Conservation (phyloP, 2,797 vertebrate genomes). For the Sebastes melanostomus region DNA sequence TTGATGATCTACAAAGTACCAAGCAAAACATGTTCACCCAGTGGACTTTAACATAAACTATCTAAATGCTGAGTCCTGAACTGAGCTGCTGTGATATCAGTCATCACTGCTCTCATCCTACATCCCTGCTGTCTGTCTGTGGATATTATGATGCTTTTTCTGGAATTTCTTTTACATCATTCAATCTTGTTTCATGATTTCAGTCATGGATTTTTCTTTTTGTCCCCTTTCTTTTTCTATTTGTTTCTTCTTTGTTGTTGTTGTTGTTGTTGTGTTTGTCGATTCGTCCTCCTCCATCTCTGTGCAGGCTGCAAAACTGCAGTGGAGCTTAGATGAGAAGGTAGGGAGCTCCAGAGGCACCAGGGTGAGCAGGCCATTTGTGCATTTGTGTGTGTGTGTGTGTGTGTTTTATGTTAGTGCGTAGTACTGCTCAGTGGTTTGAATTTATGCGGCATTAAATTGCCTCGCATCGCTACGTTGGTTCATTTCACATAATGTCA, state of each 20-base stretch:
- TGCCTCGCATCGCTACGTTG: constrained; percentile 10
- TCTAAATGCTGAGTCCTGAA: constrained; percentile 1
- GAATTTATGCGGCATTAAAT: constrained; percentile 29
- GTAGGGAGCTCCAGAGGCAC: constrained; percentile 82
- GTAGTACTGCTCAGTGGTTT: constrained; percentile 62
- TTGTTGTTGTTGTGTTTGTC: constrained; percentile 59
- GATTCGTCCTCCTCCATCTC: constrained; percentile 66
- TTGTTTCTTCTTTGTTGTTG: constrained; percentile 10
- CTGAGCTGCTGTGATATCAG: constrained; percentile 27
- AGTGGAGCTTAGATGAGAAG: constrained; percentile 87
- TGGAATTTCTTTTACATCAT: constrained; percentile 38
- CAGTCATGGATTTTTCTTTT: constrained; percentile 68
- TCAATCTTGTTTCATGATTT: constrained; percentile 56
- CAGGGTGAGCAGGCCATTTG: constrained; percentile 81
- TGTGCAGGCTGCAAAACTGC: constrained; percentile 84
- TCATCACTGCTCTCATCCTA: constrained; percentile 48
- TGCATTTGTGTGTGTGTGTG: constrained; percentile 40
- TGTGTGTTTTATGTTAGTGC: constrained; percentile 42
- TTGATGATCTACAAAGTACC: not conserved
- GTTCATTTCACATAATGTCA: constrained; percentile 13
- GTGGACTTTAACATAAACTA: not conserved
- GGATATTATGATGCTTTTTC: constrained; percentile 29
- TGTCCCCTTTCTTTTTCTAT: constrained; percentile 51
- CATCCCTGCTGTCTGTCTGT: constrained; percentile 40
- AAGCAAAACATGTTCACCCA: not conserved